A percentile compares a stretch with the other conserved stretches of the same genome.
Conservation (phyloP, 2,797 vertebrate genomes). For the Eospalax fontanierii region DNA sequence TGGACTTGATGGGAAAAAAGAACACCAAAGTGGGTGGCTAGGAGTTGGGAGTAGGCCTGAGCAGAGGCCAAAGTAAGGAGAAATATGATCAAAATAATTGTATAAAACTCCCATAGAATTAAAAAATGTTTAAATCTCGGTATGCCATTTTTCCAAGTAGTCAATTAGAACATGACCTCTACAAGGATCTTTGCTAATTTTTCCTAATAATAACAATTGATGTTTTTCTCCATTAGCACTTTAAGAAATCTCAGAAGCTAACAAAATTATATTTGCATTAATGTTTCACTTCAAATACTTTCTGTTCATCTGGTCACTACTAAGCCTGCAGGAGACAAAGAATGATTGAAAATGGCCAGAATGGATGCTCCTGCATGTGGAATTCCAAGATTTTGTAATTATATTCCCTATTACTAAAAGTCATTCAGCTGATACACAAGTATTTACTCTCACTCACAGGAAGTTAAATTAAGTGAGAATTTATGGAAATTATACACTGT, state of each 20-base stretch:
- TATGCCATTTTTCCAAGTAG: not conserved
- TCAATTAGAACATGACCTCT: not conserved
- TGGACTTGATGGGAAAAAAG: too few relatives aligned
- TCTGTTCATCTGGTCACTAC: slow-evolving; percentile 13
- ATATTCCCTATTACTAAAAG: slow-evolving; percentile 61
- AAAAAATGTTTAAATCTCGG: not conserved
- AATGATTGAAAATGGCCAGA: not conserved
- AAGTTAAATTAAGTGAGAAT: not conserved
- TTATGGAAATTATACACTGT: too few relatives aligned
- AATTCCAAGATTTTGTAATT: slow-evolving; percentile 57
- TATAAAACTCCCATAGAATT: too few relatives aligned
- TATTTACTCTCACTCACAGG: not conserved
- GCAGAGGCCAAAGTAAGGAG: too few relatives aligned
- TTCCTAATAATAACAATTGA: not conserved
- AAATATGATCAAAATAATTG: too few relatives aligned
- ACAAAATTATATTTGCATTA: not conserved
- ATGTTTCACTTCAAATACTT: slow-evolving; percentile 34
- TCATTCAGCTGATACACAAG: slow-evolving; percentile 51
- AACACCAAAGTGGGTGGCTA: too few relatives aligned
- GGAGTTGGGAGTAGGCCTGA: too few relatives aligned
- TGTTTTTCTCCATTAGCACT: not conserved
- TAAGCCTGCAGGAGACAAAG: not conserved
- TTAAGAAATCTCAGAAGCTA: not conserved
- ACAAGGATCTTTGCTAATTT: not conserved
- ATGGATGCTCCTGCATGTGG: not conserved